Evolutionary conservation across 2,888 invertebrate species (phyloP).

Genomic region (Yponomeuta cagnagella): DNA sequence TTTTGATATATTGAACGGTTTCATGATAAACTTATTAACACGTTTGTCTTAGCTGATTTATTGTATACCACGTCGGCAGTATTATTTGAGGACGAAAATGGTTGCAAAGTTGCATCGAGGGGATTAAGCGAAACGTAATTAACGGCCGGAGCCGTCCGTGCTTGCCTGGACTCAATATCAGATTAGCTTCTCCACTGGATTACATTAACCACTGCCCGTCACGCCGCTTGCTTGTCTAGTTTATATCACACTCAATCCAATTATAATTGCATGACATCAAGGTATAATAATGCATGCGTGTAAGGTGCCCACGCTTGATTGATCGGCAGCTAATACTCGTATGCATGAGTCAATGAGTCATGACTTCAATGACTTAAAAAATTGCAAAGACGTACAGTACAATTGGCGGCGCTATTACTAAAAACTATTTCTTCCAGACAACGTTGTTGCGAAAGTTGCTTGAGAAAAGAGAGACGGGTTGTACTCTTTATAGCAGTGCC

Average conservation of each 20-base stretch:
- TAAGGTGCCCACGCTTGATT: neutral
- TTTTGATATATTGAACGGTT: neutral
- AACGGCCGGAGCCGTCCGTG: conserved; percentile 53
- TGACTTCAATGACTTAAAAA: too few species aligned
- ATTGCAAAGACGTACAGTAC: neutral
- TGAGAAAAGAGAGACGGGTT: too few species aligned
- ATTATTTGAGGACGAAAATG: conserved; percentile 54
- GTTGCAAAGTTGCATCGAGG: conserved; percentile 62
- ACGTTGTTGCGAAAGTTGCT: too few species aligned
- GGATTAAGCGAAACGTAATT: conserved; percentile 71
- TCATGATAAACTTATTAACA: neutral
- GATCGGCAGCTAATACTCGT: neutral
- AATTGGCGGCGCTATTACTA: neutral
- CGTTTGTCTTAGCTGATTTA: conserved; percentile 17
- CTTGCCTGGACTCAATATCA: conserved; percentile 62
- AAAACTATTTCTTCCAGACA: too few species aligned
- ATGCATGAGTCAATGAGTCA: conserved; percentile 27
- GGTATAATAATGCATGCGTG: conserved; percentile 43
- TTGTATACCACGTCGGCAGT: conserved; percentile 26
- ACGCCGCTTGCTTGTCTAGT: conserved; percentile 31
- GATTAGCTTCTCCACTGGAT: conserved; percentile 59
- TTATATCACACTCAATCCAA: conserved; percentile 40
- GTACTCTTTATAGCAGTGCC: too few species aligned
- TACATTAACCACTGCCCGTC: conserved; percentile 56
- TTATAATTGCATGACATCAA: conserved; percentile 48